Evolutionary conservation across 2,797 vertebrate species (phyloP).

Genomic region (Myotis vivesi): DNA sequence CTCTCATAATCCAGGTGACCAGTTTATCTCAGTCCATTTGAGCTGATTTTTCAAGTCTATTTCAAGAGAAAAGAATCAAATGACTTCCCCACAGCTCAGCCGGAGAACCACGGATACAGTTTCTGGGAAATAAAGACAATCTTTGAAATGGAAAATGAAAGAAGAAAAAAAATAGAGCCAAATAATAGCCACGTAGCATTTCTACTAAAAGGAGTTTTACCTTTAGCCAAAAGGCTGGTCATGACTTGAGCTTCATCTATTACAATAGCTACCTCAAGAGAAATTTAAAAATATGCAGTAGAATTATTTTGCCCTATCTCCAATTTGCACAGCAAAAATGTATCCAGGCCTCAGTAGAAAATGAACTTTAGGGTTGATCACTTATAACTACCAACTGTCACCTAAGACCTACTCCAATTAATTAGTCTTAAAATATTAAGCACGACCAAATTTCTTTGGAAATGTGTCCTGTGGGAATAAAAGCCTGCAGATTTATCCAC

Average conservation of each 20-base stretch:
- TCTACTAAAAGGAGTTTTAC: background rate
- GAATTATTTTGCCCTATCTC: conserved; percentile 3
- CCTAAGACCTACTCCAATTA: background rate
- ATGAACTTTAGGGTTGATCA: background rate
- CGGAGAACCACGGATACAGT: background rate
- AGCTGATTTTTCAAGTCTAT: conserved; percentile 1
- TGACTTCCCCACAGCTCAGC: background rate
- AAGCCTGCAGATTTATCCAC: background rate
- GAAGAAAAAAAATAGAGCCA: background rate
- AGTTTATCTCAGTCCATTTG: background rate
- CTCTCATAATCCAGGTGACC: background rate
- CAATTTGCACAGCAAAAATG: background rate
- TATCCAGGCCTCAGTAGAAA: conserved; percentile 6
- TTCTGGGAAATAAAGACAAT: background rate
- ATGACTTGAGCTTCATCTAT: background rate
- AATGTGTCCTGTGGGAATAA: conserved; percentile 9
- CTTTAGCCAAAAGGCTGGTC: background rate
- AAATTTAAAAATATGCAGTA: background rate
- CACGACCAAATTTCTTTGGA: conserved; percentile 18
- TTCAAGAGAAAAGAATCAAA: conserved; percentile 48
- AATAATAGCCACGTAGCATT: background rate
- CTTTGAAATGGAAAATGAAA: conserved; percentile 48
- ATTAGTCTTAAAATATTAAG: conserved; percentile 53
- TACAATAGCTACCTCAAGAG: background rate
- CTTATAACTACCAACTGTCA: background rate